Base-by-base conservation (phyloP, 2,113 vertebrate genomes). In the Tyto alba region DNA sequence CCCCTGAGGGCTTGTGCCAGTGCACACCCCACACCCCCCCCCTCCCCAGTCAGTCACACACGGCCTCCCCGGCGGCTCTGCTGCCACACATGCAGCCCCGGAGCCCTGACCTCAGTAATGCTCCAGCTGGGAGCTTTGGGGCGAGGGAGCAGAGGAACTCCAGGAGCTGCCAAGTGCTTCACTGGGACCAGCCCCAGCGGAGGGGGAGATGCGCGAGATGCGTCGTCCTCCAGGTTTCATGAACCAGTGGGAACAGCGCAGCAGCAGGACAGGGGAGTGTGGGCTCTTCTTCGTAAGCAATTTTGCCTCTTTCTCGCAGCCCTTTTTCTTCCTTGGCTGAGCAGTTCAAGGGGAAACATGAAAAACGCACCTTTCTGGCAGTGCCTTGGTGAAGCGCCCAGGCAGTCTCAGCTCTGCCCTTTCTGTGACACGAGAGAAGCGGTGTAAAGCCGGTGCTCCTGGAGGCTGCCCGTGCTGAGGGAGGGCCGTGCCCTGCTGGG, bases 201-300 rank as follows among this genome's bases (percentile, higher is more conserved):
- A 8, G 0, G 26, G 29, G 2, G 7, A 53, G 40, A 17, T 0
- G 0, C 3, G 9, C 30, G 7, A 53, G 40, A 17, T 0, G 0
- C 3, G 9, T 34, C 56, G 27, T 52, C 66, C 12, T 32, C 36
- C 18, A 27, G 30, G 8, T 53, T 84, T 55, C 21, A 6, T 30
- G 41, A 34, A 20, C 74, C 34, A 6, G 4, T 38, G 75, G 78
- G 74, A 85, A 32, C 69, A 89, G 64, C 0, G 3, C 36, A 45
- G 69, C 23, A 43, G 47, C 4, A 30, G 41, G n/a, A 43, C 62
- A 6, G 2, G 5, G 2, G 22, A 27, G 30, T 1, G 5, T 15
- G 13, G 53, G 18, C 14, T 59, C 5, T 40, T 13, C 71, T 40
- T 12, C 47, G 82, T 13, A 3, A 1, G 21, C 10, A 10, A n/a